Evolutionary conservation across 2,888 invertebrate species (phyloP), one percentile per base, ranked within the genome.

Genomic region (Drosophila ustulata): DNA sequence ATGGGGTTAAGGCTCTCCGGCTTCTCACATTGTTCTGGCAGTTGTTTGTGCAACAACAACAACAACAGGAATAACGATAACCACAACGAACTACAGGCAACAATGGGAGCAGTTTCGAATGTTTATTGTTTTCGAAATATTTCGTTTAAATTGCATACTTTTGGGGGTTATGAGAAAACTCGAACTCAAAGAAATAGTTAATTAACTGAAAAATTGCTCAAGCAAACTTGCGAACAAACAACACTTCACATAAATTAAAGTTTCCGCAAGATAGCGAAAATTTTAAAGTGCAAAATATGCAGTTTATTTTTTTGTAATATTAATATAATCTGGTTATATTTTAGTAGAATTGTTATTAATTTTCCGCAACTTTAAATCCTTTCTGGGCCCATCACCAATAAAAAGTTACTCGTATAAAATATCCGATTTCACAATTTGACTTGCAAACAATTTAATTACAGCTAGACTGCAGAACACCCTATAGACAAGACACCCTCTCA

Each of bases 341-440:
- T 1, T 1, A 18, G 18, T 18, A 18, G 18, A 18, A 18, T 18
- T 18, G 18, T 18, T 18, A 18, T 18, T 18, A 18, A 18, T 18
- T 18, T 37, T 13, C 13, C 5, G 6, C 0, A 26, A 13, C 41
- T 52, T 58, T 46, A 37, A 37, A 3, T n/a, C n/a, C 13, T 5
- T 23, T 8, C 13, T 11, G 3, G 18, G 18, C 18, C 18, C 18
- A 18, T 18, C 18, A 18, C 18, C 18, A 18, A 18, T 18, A 18
- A 8, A 11, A 30, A 32, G n/a, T 25, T 32, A 5, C 26, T 37
- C 4, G 7, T 46, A 52, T 23, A 64, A 68, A 65, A 43, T 87
- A 85, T 85, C 79, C 53, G 51, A 76, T 82, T 82, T 82, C 79
- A 65, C 62, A 78, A 82, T 84, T 87, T 77, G 66, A 78, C 70